Evolutionary conservation across 2,797 vertebrate species (phyloP).

Genomic region (Manis javanica): DNA sequence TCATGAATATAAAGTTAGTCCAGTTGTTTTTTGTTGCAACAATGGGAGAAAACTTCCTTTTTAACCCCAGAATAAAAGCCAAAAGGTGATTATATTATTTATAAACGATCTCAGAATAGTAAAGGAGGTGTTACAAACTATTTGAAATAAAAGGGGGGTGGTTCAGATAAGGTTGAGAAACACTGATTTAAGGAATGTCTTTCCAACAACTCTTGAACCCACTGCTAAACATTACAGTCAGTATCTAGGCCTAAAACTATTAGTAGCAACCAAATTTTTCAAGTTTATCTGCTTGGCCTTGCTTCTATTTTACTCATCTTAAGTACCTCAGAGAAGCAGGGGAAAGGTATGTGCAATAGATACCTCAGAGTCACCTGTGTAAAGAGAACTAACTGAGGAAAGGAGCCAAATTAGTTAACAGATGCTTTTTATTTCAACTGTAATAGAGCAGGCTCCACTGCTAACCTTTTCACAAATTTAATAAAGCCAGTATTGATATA

Average conservation of each 20-base stretch:
- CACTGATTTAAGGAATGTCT: background rate
- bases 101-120: slow-evolving; percentile 32
- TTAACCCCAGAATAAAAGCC: background rate
- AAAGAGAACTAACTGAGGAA: slow-evolving; percentile 7
- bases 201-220: slow-evolving; percentile 49
- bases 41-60: background rate
- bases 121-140: slow-evolving; percentile 35
- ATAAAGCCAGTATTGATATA: background rate
- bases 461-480: slow-evolving; percentile 36
- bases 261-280: slow-evolving; percentile 30
- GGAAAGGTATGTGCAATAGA: background rate
- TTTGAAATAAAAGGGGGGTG: slow-evolving; percentile 25
- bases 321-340: slow-evolving; percentile 7
- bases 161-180: slow-evolving; percentile 15
- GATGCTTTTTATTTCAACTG: background rate
- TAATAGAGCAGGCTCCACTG: background rate
- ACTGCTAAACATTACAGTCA: background rate
- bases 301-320: background rate
- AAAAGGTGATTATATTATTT: slow-evolving; percentile 7
- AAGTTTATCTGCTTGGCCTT: background rate
- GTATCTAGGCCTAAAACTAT: background rate
- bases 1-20: slow-evolving; percentile 4
- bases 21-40: background rate
- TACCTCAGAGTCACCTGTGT: slow-evolving; percentile 9
- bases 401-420: background rate